Evolutionary conservation across 2,113 vertebrate genomes (phyloP), one percentile per base, ranked within the genome.

Genomic region (Charina bottae): DNA sequence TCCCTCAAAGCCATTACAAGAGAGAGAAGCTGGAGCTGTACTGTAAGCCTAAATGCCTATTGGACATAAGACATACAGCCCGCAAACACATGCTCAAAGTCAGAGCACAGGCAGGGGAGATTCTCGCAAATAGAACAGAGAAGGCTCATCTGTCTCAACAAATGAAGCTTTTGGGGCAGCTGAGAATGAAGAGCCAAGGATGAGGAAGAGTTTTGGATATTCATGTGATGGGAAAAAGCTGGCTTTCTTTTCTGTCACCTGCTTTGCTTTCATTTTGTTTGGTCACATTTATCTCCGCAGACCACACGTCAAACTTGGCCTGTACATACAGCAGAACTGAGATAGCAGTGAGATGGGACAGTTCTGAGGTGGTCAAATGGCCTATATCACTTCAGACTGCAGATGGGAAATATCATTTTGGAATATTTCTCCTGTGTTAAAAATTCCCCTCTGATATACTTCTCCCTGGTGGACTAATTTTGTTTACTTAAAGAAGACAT

Each of bases 91-190:
- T 72, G 92, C 53, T 92, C 90, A 85, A 23, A 17, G 72, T 91
- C 90, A 89, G 33, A 19, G 6, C 26, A 1, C 83, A 56, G 60
- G 88, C 23, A 42, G 15, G 1, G 11, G 56, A 91, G 86, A 85
- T 0, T 1, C 46, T 89, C 28, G 0, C 13, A 56, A 49, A 46
- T 83, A 33, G 58, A 42, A 90, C 5, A 0, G 1, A 87, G 49
- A 21, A 0, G 6, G 33, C 46, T 11, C 58, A 23, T 85, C 94
- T 1, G 0, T 26, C 91, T 93, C 90, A 4, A 12, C 59, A 93
- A 89, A 84, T 17, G 62, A 93, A 42, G 54, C 33, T 94, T 94
- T 91, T 24, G 49, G 37, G 88, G 72, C 46, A 92, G 93, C 26
- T 72, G 19, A 93, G 49, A 88, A 88, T 19, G 37, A 83, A 91